Evolutionary conservation across 1,140 invertebrate genomes (phyloP), one percentile per base, ranked within the genome.

Genomic region (Tetramorium parvispinum): DNA sequence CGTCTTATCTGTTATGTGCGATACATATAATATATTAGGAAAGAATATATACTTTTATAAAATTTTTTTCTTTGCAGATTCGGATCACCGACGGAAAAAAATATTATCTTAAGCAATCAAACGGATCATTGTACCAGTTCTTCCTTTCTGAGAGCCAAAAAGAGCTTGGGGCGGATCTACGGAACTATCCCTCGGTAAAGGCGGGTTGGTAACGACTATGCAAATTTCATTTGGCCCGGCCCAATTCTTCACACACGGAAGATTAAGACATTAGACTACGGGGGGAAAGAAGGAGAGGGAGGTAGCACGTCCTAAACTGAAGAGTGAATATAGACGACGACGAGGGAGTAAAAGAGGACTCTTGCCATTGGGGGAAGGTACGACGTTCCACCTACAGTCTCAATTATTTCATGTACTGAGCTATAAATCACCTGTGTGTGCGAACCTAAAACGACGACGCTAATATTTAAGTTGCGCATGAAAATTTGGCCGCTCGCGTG

Each of bases 231-330:
- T 92, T 90, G 85, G 85, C 88, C 73, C 88, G 82, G 87, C 85
- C 85, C 91, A 91, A 93, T 92, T 92, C 85, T 90, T 92, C 88
- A 91, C 90, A 92, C 90, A 89, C 87, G 87, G 65, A 88, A 92
- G 91, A 93, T 92, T 92, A 92, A 92, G 92, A 92, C 91, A 92
- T 93, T 91, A 85, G 87, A 91, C 81, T 66, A 79, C 63, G 32
- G 13, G 37, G 18, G 18, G 43, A 32, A n/a, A 43, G 77, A 46
- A 32, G 40, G 27, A 6, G 24, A 2, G 7, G 2, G 24, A 11
- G 49, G 66, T 18, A 37, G 78, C 87, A 53, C 21, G 85, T 59
- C 43, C 85, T 75, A 89, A 89, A 86, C 88, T 55, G 27, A 49
- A 37, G 51, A 89, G 68, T 51, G 88, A 87, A 87, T 82, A 83